A percentile compares a stretch with the other conserved stretches of the same genome.
Conservation (phyloP, 2,888 invertebrate genomes). For the Tetramorium bicarinatum region DNA sequence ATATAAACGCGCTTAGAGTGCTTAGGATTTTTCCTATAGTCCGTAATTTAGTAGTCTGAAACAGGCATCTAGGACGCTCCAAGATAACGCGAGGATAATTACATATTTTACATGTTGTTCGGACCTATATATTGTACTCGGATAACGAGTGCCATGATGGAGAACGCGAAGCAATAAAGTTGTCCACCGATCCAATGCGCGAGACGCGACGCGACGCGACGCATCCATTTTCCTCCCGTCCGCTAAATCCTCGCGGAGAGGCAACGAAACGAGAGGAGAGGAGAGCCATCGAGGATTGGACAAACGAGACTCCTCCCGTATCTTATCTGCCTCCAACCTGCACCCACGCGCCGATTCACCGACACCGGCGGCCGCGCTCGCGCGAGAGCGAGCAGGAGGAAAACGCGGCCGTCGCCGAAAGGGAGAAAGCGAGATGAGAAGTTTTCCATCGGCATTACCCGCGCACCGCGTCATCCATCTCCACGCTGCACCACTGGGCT, state of each 20-base stretch:
- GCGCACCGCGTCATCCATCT: conserved; percentile 56
- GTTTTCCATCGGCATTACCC: conserved; percentile 61
- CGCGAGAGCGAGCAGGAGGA: conserved; percentile 46
- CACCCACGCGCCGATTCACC: conserved; percentile 85
- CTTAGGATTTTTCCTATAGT: background rate
- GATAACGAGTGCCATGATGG: conserved; percentile 5
- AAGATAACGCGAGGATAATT: background rate
- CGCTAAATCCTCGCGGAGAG: conserved; percentile 12
- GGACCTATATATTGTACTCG: background rate
- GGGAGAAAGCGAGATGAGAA: conserved; percentile 51
- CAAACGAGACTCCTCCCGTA: conserved; percentile 85
- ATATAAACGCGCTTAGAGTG: background rate
- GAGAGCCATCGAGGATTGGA: conserved; percentile 83
- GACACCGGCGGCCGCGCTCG: conserved; percentile 4
- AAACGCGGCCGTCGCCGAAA: conserved; percentile 32
- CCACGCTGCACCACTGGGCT: conserved; percentile 36
- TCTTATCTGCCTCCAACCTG: conserved; percentile 81
- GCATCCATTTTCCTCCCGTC: conserved; percentile 3
- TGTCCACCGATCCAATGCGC: conserved; percentile 6
- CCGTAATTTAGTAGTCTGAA: background rate
- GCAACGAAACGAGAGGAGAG: conserved; percentile 46
- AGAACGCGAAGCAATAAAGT: conserved; percentile 1
- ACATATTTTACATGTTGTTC: background rate
- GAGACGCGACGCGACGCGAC: background rate
- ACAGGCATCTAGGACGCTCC: background rate